Evolutionary conservation across 2,888 invertebrate species (phyloP), one percentile per base, ranked within the genome.

Genomic region (Tiphia femorata): DNA sequence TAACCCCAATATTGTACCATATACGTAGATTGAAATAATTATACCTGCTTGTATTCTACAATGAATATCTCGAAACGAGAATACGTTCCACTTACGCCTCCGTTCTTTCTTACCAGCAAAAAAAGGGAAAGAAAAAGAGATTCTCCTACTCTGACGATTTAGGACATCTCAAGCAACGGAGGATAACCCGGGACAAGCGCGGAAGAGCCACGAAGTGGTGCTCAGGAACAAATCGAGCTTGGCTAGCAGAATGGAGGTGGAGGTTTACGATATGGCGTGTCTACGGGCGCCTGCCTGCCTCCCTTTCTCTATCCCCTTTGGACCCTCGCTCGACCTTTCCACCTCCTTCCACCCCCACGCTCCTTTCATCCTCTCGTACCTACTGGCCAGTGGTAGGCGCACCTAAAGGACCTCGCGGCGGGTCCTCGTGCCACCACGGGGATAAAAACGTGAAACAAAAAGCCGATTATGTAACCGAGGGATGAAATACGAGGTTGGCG

Each of bases 391-490:
- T 8, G 12, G n/a, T 8, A 6, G 12, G 12, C n/a, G 3, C 14
- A 33, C 5, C 7, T 33, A 33, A 33, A 14, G 14, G 33, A 6
- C n/a, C n/a, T 37, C 19, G 16, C 62, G 62, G 50, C 56, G 54
- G 48, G 37, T 35, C 40, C 54, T 57, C 47, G 6, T 12, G 12
- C 23, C 37, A 21, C 42, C 47, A 60, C 55, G 64, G 70, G 58
- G 72, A 78, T 73, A 74, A 77, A 77, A 81, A 79, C 72, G 80
- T 77, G 77, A 83, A 81, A 82, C 81, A 82, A 83, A 82, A 81
- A 82, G 81, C 80, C 82, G 81, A 81, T 82, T 82, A 82, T 78
- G 79, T 75, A 80, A 80, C 79, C 76, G 74, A 72, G 75, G 78
- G 81, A 77, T 79, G 74, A 80, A 79, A 80, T 80, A 81, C 76